A percentile compares a stretch with the other conserved stretches of the same genome.
These are phyloP conservation scores for Engystomops pustulosus DNA, from an alignment of 2,113 vertebrate genomes.

Conservation along the genomic window DNA sequence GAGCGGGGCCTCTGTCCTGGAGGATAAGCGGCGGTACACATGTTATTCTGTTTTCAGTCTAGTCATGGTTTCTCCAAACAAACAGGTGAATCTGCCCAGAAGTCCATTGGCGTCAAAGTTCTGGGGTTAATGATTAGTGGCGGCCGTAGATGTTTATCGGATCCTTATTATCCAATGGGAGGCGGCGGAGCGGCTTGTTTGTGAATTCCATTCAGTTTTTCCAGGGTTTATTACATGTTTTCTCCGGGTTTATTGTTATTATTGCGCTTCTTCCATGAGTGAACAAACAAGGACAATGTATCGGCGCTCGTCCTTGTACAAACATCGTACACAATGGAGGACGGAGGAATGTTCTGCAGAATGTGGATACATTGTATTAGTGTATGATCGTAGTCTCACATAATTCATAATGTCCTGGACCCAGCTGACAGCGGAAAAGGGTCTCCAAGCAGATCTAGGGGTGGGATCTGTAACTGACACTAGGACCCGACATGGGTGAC, in stretches of 20 bases:
- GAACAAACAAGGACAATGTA: neutral
- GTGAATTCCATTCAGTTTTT: slow-evolving; percentile 42
- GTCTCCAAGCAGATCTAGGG: too few relatives aligned
- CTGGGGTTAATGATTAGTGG: slow-evolving; percentile 69
- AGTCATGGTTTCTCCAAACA: slow-evolving; percentile 66
- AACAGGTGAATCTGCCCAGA: slow-evolving; percentile 69
- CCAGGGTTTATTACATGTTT: slow-evolving; percentile 1
- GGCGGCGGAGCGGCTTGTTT: slow-evolving; percentile 31
- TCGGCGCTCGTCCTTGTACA: too few relatives aligned
- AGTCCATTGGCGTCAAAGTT: slow-evolving; percentile 59
- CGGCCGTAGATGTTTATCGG: slow-evolving; percentile 62
- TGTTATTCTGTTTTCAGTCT: slow-evolving; percentile 56
- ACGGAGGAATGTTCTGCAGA: neutral
- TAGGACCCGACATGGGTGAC: too few relatives aligned
- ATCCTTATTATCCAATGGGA: slow-evolving; percentile 1
- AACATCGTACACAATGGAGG: too few relatives aligned
- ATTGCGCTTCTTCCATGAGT: neutral
- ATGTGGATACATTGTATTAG: too few relatives aligned
- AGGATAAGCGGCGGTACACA: slow-evolving; percentile 37
- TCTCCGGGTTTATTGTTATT: neutral
- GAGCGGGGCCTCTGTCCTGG: slow-evolving; percentile 19
- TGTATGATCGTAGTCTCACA: too few relatives aligned
- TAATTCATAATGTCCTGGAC: too few relatives aligned
- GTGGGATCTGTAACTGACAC: too few relatives aligned
- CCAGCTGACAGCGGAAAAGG: too few relatives aligned